Evolutionary conservation across 2,113 vertebrate genomes (phyloP).

Genomic region (Ceratotherium simum): DNA sequence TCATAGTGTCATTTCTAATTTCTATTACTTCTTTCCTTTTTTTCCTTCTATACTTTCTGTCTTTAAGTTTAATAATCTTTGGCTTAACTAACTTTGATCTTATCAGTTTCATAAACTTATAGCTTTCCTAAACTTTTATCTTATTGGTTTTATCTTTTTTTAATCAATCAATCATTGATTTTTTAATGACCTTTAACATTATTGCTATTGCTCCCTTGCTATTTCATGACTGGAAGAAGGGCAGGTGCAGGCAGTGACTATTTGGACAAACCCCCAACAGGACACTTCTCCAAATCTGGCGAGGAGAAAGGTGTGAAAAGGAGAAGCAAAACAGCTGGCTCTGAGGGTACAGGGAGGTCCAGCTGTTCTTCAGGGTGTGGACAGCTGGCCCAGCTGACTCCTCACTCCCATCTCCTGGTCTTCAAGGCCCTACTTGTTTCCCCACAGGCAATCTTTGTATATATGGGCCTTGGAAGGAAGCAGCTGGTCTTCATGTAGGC

Average conservation of each 20-base stretch:
- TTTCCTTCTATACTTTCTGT: background rate
- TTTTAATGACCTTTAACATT: background rate
- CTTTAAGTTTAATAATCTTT: background rate
- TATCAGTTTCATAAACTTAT: background rate
- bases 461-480: slow-evolving; percentile 81
- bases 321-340: too few species aligned
- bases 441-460: slow-evolving; percentile 83
- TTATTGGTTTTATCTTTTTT: background rate
- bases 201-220: background rate
- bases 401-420: background rate
- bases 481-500: slow-evolving; percentile 91
- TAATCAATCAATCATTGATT: background rate
- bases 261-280: background rate
- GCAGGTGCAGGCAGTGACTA: background rate
- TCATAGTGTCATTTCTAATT: background rate
- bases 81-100: background rate
- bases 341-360: background rate
- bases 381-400: background rate
- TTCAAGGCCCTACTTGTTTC: slow-evolving; percentile 55
- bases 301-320: background rate
- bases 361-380: background rate
- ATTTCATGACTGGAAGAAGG: background rate
- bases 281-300: background rate
- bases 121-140: background rate
- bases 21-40: background rate